A percentile compares a stretch with the other conserved stretches of the same genome.
These are phyloP conservation scores for Andrena trimmerana DNA, from an alignment of 2,888 invertebrate species.

Conservation along the genomic window DNA sequence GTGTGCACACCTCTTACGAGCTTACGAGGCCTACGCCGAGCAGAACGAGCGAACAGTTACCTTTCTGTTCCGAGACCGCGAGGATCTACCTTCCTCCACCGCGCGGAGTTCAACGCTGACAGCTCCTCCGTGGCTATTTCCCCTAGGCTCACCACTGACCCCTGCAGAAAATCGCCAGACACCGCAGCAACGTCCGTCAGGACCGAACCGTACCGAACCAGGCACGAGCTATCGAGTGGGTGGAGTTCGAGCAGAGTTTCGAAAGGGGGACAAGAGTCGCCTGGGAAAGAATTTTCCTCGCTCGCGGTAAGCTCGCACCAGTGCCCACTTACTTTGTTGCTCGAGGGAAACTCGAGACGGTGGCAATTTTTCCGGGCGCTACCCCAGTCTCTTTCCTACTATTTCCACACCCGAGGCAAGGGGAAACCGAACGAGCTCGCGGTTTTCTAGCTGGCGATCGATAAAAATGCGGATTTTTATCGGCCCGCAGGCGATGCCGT, in stretches of 20 bases:
- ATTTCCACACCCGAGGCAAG: slow-evolving; percentile 2
- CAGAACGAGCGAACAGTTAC: slow-evolving; percentile 79
- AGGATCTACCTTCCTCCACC: slow-evolving; percentile 77
- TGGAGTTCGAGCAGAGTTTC: background rate
- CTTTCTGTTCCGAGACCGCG: slow-evolving; percentile 82
- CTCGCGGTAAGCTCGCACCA: slow-evolving; percentile 22
- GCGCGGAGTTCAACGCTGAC: slow-evolving; percentile 40
- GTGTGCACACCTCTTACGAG: slow-evolving; percentile 66
- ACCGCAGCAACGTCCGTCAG: too few species aligned
- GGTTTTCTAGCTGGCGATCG: background rate
- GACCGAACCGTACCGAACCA: too few species aligned
- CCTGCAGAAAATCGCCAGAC: background rate
- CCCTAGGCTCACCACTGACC: too few species aligned
- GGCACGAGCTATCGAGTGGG: background rate
- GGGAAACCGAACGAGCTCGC: background rate
- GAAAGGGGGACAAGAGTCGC: background rate
- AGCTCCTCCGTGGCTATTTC: slow-evolving; percentile 56
- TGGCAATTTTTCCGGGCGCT: background rate
- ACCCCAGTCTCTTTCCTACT: background rate
- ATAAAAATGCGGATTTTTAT: slow-evolving; percentile 24
- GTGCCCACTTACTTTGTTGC: too few species aligned
- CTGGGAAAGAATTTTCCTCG: slow-evolving; percentile 1
- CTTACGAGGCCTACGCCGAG: slow-evolving; percentile 69
- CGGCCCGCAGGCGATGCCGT: slow-evolving; percentile 18
- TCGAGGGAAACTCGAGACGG: too few species aligned